Evolutionary conservation across 1,140 invertebrate genomes (phyloP), one percentile per base, ranked within the genome.

Genomic region (Campoletis sonorensis): DNA sequence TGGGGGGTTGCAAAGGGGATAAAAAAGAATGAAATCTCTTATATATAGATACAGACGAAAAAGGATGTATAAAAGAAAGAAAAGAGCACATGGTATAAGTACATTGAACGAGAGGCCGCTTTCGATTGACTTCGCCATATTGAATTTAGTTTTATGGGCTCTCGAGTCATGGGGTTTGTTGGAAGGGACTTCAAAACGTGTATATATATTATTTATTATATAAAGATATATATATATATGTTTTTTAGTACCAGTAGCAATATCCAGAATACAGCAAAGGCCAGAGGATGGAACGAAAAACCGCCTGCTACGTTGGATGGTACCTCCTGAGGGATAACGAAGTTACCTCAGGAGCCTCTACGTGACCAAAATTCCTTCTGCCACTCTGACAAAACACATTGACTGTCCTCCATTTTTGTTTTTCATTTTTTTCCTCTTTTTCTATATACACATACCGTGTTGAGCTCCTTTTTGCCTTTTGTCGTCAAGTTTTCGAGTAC

Each of bases 61-160:
- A 64, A 64, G 16, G 73, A 75, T 21, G 18, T 54, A n/a, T n/a
- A n/a, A n/a, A n/a, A n/a, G 21, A 33, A 30, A 27, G 54, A 37
- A 78, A 67, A 37, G 10, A 61, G 30, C 33, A 54, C 40, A 61
- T 33, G 30, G 11, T 64, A 64, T 78, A 78, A 78, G 76, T 64
- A 67, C 76, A 61, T 58, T 51, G 76, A 78, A 64, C 76, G 58
- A 78, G 58, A 78, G 76, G 11, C 76, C 76, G 76, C 61, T 78
- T 78, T 78, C 89, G 89, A 91, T 89, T 91, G 89, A 91, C 89
- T 90, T 83, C 84, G 87, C 88, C 88, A 89, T 90, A 91, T 90
- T 90, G 89, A 90, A 81, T 90, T 90, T 89, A 87, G 87, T 90
- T 90, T 88, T 90, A 88, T 90, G 86, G 88, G 86, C 85, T 89